Percentiles rank a stretch among this genome's conserved stretches.
These are phyloP conservation scores for Augiades crinisus DNA, from an alignment of 2,888 invertebrate species.

Conservation along the genomic window DNA sequence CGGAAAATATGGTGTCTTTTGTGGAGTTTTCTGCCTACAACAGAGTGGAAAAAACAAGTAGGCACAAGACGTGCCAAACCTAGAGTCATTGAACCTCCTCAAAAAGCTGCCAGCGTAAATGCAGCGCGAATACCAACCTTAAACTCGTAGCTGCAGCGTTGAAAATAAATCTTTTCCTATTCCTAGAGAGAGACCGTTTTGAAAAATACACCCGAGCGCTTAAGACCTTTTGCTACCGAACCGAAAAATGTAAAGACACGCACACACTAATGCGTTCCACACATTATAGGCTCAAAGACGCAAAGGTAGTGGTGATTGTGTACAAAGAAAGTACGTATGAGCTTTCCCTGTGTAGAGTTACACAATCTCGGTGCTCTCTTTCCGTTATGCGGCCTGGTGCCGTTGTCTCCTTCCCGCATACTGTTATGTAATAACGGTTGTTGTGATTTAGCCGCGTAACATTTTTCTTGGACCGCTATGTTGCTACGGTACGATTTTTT, in stretches of 20 bases:
- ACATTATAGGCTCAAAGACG: conserved; percentile 45
- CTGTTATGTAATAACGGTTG: conserved; percentile 80
- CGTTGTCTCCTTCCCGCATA: conserved; percentile 51
- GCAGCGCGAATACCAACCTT: conserved; percentile 48
- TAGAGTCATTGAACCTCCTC: conserved; percentile 72
- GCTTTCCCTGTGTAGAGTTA: conserved; percentile 78
- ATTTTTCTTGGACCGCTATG: conserved; percentile 71
- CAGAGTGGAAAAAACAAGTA: conserved; percentile 64
- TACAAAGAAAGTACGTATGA: conserved; percentile 73
- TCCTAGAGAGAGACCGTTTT: conserved; percentile 55
- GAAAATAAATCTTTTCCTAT: conserved; percentile 45
- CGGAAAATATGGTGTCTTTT: conserved; percentile 63
- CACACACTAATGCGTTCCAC: conserved; percentile 53
- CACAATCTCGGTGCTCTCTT: conserved; percentile 67
- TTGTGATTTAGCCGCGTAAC: conserved; percentile 74
- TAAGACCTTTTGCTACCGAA: conserved; percentile 64
- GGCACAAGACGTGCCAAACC: conserved; percentile 71
- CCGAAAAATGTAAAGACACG: conserved; percentile 64
- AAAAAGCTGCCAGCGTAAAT: conserved; percentile 54
- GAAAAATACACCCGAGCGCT: conserved; percentile 52
- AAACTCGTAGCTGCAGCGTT: conserved; percentile 38
- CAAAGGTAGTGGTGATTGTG: conserved; percentile 46
- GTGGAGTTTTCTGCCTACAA: conserved; percentile 52
- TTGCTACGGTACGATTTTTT: conserved; percentile 43
- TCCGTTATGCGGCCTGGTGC: conserved; percentile 43